Base-by-base conservation (phyloP, 2,888 invertebrate species). In the Calameuta pallipes region DNA sequence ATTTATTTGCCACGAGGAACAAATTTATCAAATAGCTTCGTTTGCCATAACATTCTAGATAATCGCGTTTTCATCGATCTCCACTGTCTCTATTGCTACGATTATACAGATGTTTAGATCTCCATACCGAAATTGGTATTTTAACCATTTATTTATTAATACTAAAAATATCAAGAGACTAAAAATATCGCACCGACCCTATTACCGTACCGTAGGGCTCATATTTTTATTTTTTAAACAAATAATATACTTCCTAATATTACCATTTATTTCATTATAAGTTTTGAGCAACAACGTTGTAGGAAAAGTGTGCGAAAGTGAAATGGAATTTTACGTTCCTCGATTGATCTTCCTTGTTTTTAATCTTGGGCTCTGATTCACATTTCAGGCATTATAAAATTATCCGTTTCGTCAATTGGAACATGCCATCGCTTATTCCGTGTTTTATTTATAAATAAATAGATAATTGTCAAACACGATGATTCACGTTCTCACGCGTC, bases 221-320 rank as follows among this genome's bases (percentile, higher is more conserved):
- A 23, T 23, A 23, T 56, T 56, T 56, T 23, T 56, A 56, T 33
- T n/a, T 4, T 35, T 56, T 56, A 56, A 56, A 56, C 56, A 56
- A 75, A 33, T 34, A 69, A 75, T 81, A 73, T 76, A 79, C 80
- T 82, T 76, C 78, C 82, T 77, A 81, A 69, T 76, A 78, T 80
- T 81, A 81, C 78, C 80, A 83, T 76, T 80, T 84, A 82, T 79
- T 77, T 84, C 83, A 74, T 82, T 85, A 85, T 75, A 84, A 88
- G 82, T 84, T 23, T 89, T 88, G 89, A 87, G 88, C 88, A 88
- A 85, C 83, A 83, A 81, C 81, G 81, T 82, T 83, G 80, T 82
- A 84, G 82, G 80, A 85, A 84, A 84, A 87, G 81, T 56, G 56
- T 56, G 56, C 23, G 56, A 56, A 23, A 56, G 56, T 56, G 56